Conservation (phyloP, 2,797 vertebrate species). For the Rhabdomys pumilio region DNA sequence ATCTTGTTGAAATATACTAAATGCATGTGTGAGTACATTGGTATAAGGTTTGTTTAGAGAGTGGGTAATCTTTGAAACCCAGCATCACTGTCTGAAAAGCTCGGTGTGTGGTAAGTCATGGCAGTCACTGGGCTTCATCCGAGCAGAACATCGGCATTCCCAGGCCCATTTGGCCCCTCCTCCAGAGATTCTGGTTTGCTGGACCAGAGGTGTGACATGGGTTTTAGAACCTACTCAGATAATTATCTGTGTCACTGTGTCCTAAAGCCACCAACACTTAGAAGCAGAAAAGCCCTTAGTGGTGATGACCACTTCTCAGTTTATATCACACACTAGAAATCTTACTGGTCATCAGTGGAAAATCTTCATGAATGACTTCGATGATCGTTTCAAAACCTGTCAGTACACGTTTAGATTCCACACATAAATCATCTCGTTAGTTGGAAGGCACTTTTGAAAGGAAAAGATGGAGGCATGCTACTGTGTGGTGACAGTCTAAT, state of each 20-base stretch:
- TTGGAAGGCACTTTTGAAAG: not conserved
- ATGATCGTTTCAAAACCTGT: not conserved
- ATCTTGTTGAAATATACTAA: constrained; percentile 15
- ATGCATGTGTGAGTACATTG: not conserved
- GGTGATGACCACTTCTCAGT: not conserved
- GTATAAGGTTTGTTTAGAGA: not conserved
- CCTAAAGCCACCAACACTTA: not conserved
- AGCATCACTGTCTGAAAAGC: not conserved
- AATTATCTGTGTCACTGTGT: not conserved
- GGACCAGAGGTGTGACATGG: not conserved
- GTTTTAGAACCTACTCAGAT: not conserved
- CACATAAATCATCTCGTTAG: not conserved
- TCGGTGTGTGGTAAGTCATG: not conserved
- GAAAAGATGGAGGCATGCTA: not conserved
- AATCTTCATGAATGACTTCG: not conserved
- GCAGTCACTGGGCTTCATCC: not conserved
- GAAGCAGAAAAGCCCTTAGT: not conserved
- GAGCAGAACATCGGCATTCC: not conserved
- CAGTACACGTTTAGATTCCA: not conserved
- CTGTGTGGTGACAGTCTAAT: not conserved
- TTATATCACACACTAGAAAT: not conserved
- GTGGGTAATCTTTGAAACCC: not conserved
- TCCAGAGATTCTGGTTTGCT: not conserved
- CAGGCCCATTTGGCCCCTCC: not conserved
- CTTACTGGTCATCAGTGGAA: not conserved